Percentiles rank a stretch among this genome's conserved stretches.
Conservation (phyloP, 1,140 invertebrate genomes). For the Ladona fulva region DNA sequence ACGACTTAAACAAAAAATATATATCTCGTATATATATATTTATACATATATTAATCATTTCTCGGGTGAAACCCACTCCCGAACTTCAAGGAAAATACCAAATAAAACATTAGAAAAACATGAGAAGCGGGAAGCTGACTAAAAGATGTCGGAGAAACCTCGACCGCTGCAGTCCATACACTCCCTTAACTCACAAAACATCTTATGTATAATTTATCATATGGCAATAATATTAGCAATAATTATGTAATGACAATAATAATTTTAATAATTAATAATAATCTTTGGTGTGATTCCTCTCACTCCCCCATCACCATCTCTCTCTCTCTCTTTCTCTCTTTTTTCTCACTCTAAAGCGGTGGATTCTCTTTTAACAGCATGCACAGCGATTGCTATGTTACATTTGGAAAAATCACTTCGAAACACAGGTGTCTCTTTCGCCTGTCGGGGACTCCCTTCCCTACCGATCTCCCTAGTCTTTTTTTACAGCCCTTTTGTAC, state of each 20-base stretch:
- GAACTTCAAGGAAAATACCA: not conserved
- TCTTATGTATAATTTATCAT: not conserved
- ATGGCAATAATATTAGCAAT: not conserved
- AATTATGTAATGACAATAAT: slow-evolving; percentile 4
- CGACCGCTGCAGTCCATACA: not conserved
- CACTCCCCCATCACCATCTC: too few relatives aligned
- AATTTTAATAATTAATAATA: slow-evolving; percentile 10
- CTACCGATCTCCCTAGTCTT: too few relatives aligned
- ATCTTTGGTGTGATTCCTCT: not conserved
- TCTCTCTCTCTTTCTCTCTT: not conserved
- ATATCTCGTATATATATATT: not conserved
- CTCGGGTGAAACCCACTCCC: not conserved
- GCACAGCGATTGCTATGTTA: too few relatives aligned
- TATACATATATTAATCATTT: not conserved
- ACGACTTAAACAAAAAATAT: slow-evolving; percentile 2
- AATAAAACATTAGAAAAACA: not conserved
- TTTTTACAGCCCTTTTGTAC: too few relatives aligned
- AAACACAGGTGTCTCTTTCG: too few relatives aligned
- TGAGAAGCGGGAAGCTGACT: too few relatives aligned
- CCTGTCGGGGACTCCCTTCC: too few relatives aligned
- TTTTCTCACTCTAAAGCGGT: too few relatives aligned
- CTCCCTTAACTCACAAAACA: not conserved
- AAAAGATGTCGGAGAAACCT: not conserved
- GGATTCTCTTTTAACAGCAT: too few relatives aligned
- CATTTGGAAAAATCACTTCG: too few relatives aligned